Conservation (phyloP, 2,797 vertebrate genomes). For the Sebastes steindachneri region DNA sequence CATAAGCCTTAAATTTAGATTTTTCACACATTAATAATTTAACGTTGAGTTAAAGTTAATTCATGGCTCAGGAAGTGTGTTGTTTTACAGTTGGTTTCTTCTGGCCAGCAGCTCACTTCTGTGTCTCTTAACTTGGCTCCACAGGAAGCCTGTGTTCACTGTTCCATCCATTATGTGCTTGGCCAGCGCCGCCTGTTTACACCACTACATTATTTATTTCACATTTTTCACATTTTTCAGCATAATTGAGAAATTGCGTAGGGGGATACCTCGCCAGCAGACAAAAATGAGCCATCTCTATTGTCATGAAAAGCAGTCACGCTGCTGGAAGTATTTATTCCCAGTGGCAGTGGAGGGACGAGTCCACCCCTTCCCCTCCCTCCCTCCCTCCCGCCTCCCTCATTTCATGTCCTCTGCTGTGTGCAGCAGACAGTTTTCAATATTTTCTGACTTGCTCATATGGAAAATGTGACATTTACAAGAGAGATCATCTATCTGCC, state of each 20-base stretch:
- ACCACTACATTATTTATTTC: slow-evolving; percentile 54
- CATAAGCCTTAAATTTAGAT: neutral
- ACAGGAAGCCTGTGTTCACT: slow-evolving; percentile 16
- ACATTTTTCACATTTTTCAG: slow-evolving; percentile 50
- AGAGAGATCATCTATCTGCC: slow-evolving; percentile 18
- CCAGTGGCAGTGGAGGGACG: slow-evolving; percentile 21
- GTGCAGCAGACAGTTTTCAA: slow-evolving; percentile 24
- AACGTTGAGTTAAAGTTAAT: neutral
- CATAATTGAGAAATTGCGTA: slow-evolving; percentile 56
- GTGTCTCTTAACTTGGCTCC: slow-evolving; percentile 8
- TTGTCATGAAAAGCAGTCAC: slow-evolving; percentile 54
- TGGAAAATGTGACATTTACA: slow-evolving; percentile 64
- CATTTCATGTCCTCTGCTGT: slow-evolving; percentile 1
- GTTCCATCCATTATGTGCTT: slow-evolving; percentile 50
- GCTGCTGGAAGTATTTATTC: slow-evolving; percentile 36
- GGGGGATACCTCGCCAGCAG: slow-evolving; percentile 24
- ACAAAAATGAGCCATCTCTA: slow-evolving; percentile 38
- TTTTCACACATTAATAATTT: slow-evolving; percentile 9
- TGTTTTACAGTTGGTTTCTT: slow-evolving; percentile 9
- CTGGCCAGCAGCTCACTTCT: neutral
- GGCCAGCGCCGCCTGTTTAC: slow-evolving; percentile 45
- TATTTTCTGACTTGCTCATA: slow-evolving; percentile 36
- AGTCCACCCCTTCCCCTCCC: neutral
- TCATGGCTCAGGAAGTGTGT: neutral
- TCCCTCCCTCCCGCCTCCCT: neutral